Conservation (phyloP, 2,797 vertebrate genomes). For the Siniperca undulata region DNA sequence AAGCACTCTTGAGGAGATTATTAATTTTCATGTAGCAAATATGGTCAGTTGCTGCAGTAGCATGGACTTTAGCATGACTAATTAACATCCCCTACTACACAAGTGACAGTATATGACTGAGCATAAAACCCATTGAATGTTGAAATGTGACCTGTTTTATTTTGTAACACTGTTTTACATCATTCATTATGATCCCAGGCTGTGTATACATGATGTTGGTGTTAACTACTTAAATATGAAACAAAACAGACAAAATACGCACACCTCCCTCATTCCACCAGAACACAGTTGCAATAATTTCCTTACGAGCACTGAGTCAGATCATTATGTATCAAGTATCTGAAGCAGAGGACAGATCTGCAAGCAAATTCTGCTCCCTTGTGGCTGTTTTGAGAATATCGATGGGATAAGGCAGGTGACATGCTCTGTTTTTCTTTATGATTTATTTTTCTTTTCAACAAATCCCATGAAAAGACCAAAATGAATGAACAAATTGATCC, state of each 20-base stretch:
- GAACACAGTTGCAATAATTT: neutral
- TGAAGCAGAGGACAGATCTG: neutral
- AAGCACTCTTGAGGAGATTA: conserved; percentile 72
- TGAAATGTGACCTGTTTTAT: neutral
- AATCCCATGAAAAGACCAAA: neutral
- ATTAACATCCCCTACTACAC: neutral
- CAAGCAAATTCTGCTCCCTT: conserved; percentile 35
- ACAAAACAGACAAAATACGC: neutral
- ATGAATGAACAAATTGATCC: neutral
- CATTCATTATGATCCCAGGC: neutral
- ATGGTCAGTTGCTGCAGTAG: conserved; percentile 11
- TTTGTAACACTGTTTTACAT: neutral
- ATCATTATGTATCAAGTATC: neutral
- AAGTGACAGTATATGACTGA: neutral
- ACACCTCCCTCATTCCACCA: neutral
- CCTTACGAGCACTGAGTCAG: neutral
- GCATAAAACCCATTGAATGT: neutral
- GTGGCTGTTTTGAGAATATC: conserved; percentile 27
- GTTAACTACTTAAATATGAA: neutral
- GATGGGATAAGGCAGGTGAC: rapidly evolving
- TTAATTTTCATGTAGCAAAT: conserved; percentile 44
- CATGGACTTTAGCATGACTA: conserved; percentile 10
- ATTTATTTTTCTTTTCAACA: neutral
- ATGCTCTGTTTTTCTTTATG: neutral
- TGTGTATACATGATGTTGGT: neutral